phyloP scores from a whole-genome alignment of 2,888 invertebrate genomes.

The Drosophila sordidapex region DNA sequence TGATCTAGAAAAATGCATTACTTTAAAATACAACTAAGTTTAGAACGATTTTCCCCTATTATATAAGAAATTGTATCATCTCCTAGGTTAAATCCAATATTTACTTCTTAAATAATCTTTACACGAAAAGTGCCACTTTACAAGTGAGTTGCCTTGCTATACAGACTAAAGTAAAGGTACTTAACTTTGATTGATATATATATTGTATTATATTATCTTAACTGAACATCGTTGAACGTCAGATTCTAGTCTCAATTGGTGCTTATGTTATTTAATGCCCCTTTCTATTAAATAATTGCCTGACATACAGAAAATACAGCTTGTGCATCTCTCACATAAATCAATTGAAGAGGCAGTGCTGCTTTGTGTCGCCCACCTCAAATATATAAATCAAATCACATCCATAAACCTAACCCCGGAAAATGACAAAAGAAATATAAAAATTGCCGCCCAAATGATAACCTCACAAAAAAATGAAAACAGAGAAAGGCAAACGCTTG shows the following conservation, averaged over 20 bases:
- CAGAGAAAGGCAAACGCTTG: constrained; percentile 38
- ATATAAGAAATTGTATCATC: background rate
- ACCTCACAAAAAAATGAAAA: constrained; percentile 4
- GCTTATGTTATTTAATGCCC: background rate
- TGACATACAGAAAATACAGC: background rate
- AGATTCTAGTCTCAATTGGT: constrained; percentile 3
- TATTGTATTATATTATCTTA: background rate
- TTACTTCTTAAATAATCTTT: background rate
- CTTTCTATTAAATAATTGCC: constrained; percentile 6
- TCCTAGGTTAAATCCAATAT: background rate
- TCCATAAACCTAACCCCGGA: constrained; percentile 38
- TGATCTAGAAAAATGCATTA: background rate
- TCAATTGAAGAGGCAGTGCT: constrained; percentile 28
- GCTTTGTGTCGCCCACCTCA: constrained; percentile 19
- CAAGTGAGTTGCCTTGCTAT: background rate
- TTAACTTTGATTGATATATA: background rate
- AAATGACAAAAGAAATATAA: constrained; percentile 23
- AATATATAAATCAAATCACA: constrained; percentile 56
- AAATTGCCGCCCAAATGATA: constrained; percentile 38
- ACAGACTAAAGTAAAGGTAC: background rate
- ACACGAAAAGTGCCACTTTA: background rate
- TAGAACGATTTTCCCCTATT: background rate
- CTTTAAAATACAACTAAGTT: background rate
- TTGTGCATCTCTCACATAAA: constrained; percentile 32
- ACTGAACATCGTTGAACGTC: background rate